A percentile compares a stretch with the other conserved stretches of the same genome.
phyloP scores from a whole-genome alignment of 2,888 invertebrate genomes.

The Oscheius sp. region DNA sequence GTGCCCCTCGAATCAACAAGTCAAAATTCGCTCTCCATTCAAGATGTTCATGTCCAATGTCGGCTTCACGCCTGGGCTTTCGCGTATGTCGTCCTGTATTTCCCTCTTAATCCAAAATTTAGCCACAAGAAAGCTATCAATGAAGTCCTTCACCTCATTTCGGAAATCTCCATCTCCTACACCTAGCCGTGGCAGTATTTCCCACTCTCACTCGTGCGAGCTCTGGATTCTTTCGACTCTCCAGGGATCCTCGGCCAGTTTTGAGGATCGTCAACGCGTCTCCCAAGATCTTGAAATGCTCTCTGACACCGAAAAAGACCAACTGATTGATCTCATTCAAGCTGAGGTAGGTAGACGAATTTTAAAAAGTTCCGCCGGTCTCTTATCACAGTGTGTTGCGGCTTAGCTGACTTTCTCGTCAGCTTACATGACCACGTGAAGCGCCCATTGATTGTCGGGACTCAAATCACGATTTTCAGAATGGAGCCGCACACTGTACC shows the following conservation, averaged over 20 bases:
- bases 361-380: slow-evolving; percentile 5
- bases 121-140: slow-evolving; percentile 13
- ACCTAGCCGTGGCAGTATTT: slow-evolving; percentile 23
- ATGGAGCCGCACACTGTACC: slow-evolving; percentile 46
- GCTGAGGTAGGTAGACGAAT: slow-evolving; percentile 25
- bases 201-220: slow-evolving; percentile 34
- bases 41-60: slow-evolving; percentile 28
- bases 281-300: slow-evolving; percentile 22
- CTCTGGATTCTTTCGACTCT: slow-evolving; percentile 34
- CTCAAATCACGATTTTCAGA: slow-evolving; percentile 29
- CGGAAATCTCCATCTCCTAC: slow-evolving; percentile 22
- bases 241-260: slow-evolving; percentile 24
- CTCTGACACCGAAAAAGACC: slow-evolving; percentile 27
- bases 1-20: background rate
- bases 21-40: slow-evolving; percentile 20
- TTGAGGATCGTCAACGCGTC: slow-evolving; percentile 30
- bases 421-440: no score
- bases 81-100: slow-evolving; percentile 21
- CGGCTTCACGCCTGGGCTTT: slow-evolving; percentile 23
- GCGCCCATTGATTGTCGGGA: background rate
- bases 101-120: background rate
- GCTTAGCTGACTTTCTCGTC: slow-evolving; percentile 19
- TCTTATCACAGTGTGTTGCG: background rate
- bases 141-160: slow-evolving; percentile 1
- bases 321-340: slow-evolving; percentile 38